Base-by-base conservation (phyloP, 1,140 invertebrate species). In the Drosophila saltans region DNA sequence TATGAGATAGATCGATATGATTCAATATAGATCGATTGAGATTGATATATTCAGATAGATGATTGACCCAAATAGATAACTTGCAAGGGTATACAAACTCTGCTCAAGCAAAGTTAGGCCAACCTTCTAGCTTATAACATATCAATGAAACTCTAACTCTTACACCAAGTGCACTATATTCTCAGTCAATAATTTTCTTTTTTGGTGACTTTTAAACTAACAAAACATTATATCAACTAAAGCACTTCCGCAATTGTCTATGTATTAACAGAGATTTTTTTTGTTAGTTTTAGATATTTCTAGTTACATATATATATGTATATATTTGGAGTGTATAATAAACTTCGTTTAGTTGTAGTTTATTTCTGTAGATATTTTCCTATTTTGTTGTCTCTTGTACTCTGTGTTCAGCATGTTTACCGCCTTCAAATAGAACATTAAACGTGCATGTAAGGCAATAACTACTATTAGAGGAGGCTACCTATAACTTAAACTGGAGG, bases 401-500 rank as follows among this genome's bases (percentile, higher is more conserved):
- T 66, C 56, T 81, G 60, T 52, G 62, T 83, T 63, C 72, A 68
- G 81, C 69, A 81, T 60, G 74, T 74, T 76, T 65, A 58, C 83
- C 80, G 83, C 76, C 84, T 88, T 41, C 69, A 77, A 72, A 52
- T 52, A 88, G 83, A 88, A 88, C 83, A 88, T 89, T 83, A 89
- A 88, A 88, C 77, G 80, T 80, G 83, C 83, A 89, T 86, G 83
- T 88, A 88, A 83, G 80, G 84, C 84, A 75, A 78, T 89, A 89
- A 89, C 84, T 80, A 83, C 84, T 88, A 86, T 86, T 86, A 79
- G 45, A 52, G 72, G 70, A 80, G 5, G 21, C 45, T 52, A 52
- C 45, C 40, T 65, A 48, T 71, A 77, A 74, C 61, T 70, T 67
- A 43, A 43, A 60, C 60, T 21, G 3, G 24, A 11, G 30, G 11